phyloP scores from a whole-genome alignment of 2,113 vertebrate species.

The Polyodon spathula region DNA sequence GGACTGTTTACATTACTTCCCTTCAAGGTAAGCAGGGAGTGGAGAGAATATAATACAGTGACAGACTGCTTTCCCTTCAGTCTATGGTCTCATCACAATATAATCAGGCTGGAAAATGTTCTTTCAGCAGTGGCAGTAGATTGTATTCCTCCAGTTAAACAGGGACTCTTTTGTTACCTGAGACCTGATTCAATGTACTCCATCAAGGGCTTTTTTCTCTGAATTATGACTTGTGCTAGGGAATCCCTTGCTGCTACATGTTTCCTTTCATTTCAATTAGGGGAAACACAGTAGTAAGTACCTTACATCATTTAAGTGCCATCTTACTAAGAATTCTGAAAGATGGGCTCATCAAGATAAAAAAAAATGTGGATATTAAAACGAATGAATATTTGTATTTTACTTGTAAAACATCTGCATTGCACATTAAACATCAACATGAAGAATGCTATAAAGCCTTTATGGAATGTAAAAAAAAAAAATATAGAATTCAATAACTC shows the following conservation, averaged over 20 bases:
- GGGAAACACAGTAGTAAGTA: constrained; percentile 16
- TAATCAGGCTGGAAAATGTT: constrained; percentile 43
- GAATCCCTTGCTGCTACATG: constrained; percentile 31
- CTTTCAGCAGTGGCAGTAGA: constrained; percentile 39
- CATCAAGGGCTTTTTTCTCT: constrained; percentile 25
- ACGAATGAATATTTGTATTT: too few species aligned
- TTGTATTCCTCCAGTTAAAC: constrained; percentile 53
- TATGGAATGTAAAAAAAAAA: too few species aligned
- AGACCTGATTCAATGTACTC: constrained; percentile 48
- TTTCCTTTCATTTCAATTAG: constrained; percentile 10
- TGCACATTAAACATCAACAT: too few species aligned
- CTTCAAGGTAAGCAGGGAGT: neutral
- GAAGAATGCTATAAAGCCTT: too few species aligned
- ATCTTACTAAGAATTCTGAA: too few species aligned
- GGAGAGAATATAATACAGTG: constrained; percentile 24
- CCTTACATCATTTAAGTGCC: constrained; percentile 12
- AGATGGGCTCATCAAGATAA: too few species aligned
- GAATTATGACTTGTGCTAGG: constrained; percentile 37
- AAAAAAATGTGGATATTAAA: too few species aligned
- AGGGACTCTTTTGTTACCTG: constrained; percentile 55
- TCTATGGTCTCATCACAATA: constrained; percentile 34
- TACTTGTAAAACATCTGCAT: too few species aligned
- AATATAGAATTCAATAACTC: too few species aligned
- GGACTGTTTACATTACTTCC: too few species aligned
- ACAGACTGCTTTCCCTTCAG: constrained; percentile 24